These are phyloP conservation scores for Allophyes oxyacanthae DNA, from an alignment of 2,888 invertebrate species.

Conservation along the genomic window DNA sequence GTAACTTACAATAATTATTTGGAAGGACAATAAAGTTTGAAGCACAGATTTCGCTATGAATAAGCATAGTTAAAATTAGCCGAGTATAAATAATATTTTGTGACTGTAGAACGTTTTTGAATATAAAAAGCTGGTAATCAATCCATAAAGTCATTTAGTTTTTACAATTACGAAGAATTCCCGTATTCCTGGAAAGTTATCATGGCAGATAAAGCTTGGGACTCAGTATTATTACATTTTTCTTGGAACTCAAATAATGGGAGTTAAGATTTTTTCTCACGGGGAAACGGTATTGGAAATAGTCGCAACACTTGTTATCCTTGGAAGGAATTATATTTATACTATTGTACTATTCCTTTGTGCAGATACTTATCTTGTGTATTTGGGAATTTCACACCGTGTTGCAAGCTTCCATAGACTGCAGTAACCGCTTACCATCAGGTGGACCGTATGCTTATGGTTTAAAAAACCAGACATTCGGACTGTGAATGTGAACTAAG, in stretches of 20 bases:
- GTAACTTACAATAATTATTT: constrained; percentile 36
- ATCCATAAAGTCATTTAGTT: neutral
- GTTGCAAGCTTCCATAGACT: too few species aligned
- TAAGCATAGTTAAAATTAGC: constrained; percentile 43
- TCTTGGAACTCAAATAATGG: constrained; percentile 9
- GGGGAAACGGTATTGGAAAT: constrained; percentile 3
- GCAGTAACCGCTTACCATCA: too few species aligned
- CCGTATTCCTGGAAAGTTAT: constrained; percentile 6
- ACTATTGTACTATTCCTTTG: too few species aligned
- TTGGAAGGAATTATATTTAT: too few species aligned
- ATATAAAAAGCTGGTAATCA: constrained; percentile 1
- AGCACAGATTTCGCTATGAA: constrained; percentile 43
- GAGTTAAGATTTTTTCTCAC: constrained; percentile 8
- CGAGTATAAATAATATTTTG: constrained; percentile 18
- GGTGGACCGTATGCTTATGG: too few species aligned
- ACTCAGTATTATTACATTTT: neutral
- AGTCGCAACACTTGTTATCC: too few species aligned
- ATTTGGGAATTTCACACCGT: too few species aligned
- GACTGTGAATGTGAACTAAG: too few species aligned
- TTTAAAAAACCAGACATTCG: too few species aligned
- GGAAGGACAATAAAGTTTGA: constrained; percentile 49
- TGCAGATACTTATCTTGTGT: too few species aligned
- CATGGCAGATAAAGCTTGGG: neutral
- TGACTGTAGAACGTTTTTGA: constrained; percentile 4
- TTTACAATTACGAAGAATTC: neutral